Evolutionary conservation across 1,140 invertebrate genomes (phyloP), one percentile per base, ranked within the genome.

Genomic region (Gonatopus flavifemur): DNA sequence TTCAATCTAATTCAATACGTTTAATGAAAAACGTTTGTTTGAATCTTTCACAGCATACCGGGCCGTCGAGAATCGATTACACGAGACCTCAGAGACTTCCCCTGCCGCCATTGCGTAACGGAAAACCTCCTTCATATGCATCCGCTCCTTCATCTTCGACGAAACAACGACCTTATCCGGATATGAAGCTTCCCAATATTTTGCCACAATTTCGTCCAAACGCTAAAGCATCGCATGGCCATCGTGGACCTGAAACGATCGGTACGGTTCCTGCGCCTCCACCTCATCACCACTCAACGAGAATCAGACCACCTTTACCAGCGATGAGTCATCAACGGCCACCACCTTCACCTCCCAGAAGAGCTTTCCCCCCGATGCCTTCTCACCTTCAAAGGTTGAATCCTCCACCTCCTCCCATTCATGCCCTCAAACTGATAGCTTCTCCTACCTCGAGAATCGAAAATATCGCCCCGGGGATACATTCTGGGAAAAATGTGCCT

Each of bases 141-240:
- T n/a, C 52, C 4, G 12, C 52, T 8, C 76, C 80, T 7, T 42
- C 70, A n/a, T 49, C 69, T 0, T 67, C 59, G 1, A 69, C 70
- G 12, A 77, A 77, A 9, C 70, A 76, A 49, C 69, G 78, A 16
- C 74, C 79, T 5, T 51, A 71, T 20, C 53, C 67, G 41, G 74
- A 77, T 16, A 32, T 59, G 0, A 81, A 81, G 50, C 55, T 88
- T 35, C 86, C 86, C 0, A 88, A 88, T 55, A 87, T 88, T 54
- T 56, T 88, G 24, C 86, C 86, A 0, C 86, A 88, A 58, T 88
- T 88, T 46, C 72, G 86, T 39, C 86, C 86, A 0, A 87, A 87
- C 52, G 81, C 82, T 1, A 84, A 84, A 56, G 71, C 82, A 2
- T 83, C 82, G 0, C 73, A 76, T 15, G 79, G 79, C 1, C 82